Percentiles rank a stretch among this genome's conserved stretches.
phyloP scores from a whole-genome alignment of 2,888 invertebrate genomes.

The Toxonevra muliebris region DNA sequence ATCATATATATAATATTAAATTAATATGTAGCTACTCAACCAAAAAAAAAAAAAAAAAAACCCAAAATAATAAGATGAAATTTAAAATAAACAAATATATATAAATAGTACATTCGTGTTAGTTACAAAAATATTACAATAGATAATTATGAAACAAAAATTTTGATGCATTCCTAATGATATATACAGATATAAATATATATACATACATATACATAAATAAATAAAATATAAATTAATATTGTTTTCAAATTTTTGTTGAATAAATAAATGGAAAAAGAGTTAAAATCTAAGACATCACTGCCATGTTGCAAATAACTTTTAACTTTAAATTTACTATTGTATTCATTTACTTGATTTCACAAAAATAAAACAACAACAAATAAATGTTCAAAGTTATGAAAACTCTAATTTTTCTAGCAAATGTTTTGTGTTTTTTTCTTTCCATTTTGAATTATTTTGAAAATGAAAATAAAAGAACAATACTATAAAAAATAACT shows the following conservation, averaged over 20 bases:
- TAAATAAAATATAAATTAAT: background rate
- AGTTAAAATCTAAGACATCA: constrained; percentile 42
- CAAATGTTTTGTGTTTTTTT: background rate
- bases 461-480: background rate
- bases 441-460: background rate
- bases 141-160: too few species aligned
- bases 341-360: constrained; percentile 2
- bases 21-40: too few species aligned
- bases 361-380: background rate
- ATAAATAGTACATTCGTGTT: background rate
- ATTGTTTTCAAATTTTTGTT: background rate
- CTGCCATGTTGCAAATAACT: constrained; percentile 44
- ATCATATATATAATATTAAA: too few species aligned
- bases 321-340: constrained; percentile 25
- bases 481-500: background rate
- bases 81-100: constrained; percentile 7
- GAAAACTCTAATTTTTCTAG: background rate
- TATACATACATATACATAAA: constrained; percentile 20
- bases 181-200: constrained; percentile 19
- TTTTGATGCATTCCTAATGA: too few species aligned
- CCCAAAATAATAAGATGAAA: background rate
- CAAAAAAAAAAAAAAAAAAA: too few species aligned
- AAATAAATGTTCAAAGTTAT: background rate
- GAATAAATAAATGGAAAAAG: background rate
- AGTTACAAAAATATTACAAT: too few species aligned